phyloP scores from a whole-genome alignment of 2,888 invertebrate genomes.

The Cheilosia grossa region DNA sequence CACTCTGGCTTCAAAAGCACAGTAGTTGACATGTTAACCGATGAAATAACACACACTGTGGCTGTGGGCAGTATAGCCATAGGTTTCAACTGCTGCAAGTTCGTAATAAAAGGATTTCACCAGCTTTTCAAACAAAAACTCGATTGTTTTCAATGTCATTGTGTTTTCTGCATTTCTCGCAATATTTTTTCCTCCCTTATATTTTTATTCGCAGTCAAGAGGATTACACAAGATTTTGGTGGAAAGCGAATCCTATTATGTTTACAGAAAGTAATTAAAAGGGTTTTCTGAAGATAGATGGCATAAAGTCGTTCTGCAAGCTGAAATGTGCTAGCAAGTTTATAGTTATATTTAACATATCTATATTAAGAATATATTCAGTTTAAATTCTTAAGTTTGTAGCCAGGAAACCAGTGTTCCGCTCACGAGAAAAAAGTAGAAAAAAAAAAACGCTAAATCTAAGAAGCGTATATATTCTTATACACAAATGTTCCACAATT shows the following conservation, averaged over 20 bases:
- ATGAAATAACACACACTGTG: constrained; percentile 19
- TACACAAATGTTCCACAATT: too few relatives aligned
- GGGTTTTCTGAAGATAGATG: not conserved
- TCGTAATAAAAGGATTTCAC: constrained; percentile 30
- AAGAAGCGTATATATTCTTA: too few relatives aligned
- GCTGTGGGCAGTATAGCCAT: constrained; percentile 3
- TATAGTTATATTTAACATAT: not conserved
- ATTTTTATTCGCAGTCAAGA: not conserved
- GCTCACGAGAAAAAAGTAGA: too few relatives aligned
- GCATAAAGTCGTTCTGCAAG: not conserved
- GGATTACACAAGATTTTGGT: constrained; percentile 20
- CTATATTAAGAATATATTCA: too few relatives aligned
- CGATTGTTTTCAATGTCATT: constrained; percentile 36
- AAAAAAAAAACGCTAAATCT: too few relatives aligned
- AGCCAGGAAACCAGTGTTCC: too few relatives aligned
- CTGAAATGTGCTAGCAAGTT: not conserved
- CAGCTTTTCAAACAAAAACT: constrained; percentile 21
- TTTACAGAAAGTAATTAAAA: constrained; percentile 24
- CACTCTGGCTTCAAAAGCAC: not conserved
- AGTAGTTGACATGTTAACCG: not conserved
- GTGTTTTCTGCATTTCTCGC: constrained; percentile 6
- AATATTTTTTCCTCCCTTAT: not conserved
- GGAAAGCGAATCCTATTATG: constrained; percentile 14
- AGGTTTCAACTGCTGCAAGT: not conserved
- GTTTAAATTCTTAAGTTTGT: too few relatives aligned